Evolutionary conservation across 2,888 invertebrate species (phyloP), one percentile per base, ranked within the genome.

Genomic region (Cantharis rufa): DNA sequence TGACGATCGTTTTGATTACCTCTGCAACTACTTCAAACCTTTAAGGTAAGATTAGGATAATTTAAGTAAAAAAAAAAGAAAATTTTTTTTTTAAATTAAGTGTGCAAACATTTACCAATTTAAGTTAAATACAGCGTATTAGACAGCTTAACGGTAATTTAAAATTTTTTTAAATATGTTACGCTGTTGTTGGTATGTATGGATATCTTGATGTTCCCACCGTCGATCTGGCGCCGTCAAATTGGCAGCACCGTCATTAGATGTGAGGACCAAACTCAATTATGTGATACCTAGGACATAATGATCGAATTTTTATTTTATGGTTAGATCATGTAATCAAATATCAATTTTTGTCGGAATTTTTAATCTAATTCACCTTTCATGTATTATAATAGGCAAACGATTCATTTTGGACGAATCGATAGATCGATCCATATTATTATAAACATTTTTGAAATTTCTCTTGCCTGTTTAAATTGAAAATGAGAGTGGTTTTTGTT

Each of bases 21-120:
- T 99, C 62, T 95, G 95, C 88, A 94, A 98, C 81, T 96, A 93
- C 87, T 97, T 95, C 90, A 98, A 99, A 88, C 99, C 99, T 79
- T 91, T 90, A 71, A 98, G 98, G 98, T 98, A 89, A 91, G 89
- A 66, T 66, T 15, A 62, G 18, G 21, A 24, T 11, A 21, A 32
- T 63, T 69, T 76, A 32, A 27, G 5, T 32, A 4, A 15, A 64
- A 64, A 13, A 24, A 72, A 18, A 3, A 18, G n/a, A n/a, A n/a
- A n/a, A n/a, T n/a, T 2, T 69, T 62, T 68, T 69, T 71, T 61
- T 68, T 48, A 15, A 75, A 75, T 73, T 77, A 18, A 71, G 69
- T 75, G 76, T 70, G 75, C 70, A 71, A 72, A 76, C 71, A 76
- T 72, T 24, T 69, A 78, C 74, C 72, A 76, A 74, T 77, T 72